Conservation (phyloP, 2,113 vertebrate species). For the Myiopsitta monachus region DNA sequence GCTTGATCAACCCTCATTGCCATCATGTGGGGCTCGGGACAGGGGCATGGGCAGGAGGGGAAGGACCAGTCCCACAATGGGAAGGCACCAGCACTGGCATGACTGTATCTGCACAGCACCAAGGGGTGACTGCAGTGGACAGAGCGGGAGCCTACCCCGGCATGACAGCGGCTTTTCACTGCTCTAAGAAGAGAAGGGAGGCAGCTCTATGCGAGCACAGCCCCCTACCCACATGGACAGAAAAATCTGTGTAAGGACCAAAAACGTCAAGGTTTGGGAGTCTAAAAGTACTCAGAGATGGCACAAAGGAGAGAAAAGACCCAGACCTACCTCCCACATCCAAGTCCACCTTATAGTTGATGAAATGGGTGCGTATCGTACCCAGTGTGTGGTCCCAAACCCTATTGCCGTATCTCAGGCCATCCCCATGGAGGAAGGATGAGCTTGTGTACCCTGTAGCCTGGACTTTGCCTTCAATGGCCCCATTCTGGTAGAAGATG, state of each 20-base stretch:
- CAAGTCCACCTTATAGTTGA: slow-evolving; percentile 89
- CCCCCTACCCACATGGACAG: rapidly evolving
- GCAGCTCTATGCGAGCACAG: background rate
- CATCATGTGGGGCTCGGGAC: background rate
- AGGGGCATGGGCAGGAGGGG: background rate
- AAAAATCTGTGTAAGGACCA: background rate
- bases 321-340: slow-evolving; percentile 82
- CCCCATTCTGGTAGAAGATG: slow-evolving; percentile 86
- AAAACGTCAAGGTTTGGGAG: rapidly evolving
- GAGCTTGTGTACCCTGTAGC: slow-evolving; percentile 85
- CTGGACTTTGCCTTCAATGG: slow-evolving; percentile 85
- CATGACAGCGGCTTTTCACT: background rate
- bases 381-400: slow-evolving; percentile 83
- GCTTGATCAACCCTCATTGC: no score
- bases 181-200: background rate
- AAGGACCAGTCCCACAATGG: background rate
- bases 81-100: rapidly evolving
- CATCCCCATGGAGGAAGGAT: slow-evolving; percentile 75
- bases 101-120: rapidly evolving
- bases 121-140: rapidly evolving
- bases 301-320: background rate
- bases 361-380: slow-evolving; percentile 83
- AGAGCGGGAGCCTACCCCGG: background rate
- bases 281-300: rapidly evolving
- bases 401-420: slow-evolving; percentile 77